A percentile compares a stretch with the other conserved stretches of the same genome.
These are phyloP conservation scores for Percopsis omiscomaycus DNA, from an alignment of 2,797 vertebrate species.

Conservation along the genomic window DNA sequence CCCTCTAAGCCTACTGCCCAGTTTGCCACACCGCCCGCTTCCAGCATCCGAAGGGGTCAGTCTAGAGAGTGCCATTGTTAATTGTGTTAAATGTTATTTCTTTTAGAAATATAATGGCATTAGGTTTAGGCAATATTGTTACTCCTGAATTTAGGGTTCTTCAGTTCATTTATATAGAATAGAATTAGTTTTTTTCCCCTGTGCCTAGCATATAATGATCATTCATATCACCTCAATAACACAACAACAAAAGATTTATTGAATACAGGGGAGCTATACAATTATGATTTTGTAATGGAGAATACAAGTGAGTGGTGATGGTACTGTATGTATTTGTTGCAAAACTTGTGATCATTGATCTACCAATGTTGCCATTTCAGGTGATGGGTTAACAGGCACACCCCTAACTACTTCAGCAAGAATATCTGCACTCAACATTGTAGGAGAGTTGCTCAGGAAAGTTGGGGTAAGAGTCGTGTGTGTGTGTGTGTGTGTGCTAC, in stretches of 20 bases:
- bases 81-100: background rate
- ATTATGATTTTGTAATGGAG: too few species aligned
- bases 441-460: constrained; percentile 95
- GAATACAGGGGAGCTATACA: too few species aligned
- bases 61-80: background rate
- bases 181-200: too few species aligned
- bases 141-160: too few species aligned
- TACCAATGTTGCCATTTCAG: constrained; percentile 50
- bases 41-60: constrained; percentile 82
- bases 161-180: too few species aligned
- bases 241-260: background rate
- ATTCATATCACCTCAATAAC: background rate
- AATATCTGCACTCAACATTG: constrained; percentile 96
- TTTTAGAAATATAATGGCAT: background rate
- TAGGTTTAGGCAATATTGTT: too few species aligned
- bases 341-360: background rate
- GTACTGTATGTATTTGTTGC: too few species aligned
- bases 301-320: too few species aligned
- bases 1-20: constrained; percentile 69
- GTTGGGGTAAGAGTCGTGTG: constrained; percentile 85
- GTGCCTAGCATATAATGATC: background rate
- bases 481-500: background rate
- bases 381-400: constrained; percentile 82
- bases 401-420: constrained; percentile 93
- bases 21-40: constrained; percentile 76